Evolutionary conservation across 1,140 invertebrate genomes (phyloP).

Genomic region (Pogonus chalceus): DNA sequence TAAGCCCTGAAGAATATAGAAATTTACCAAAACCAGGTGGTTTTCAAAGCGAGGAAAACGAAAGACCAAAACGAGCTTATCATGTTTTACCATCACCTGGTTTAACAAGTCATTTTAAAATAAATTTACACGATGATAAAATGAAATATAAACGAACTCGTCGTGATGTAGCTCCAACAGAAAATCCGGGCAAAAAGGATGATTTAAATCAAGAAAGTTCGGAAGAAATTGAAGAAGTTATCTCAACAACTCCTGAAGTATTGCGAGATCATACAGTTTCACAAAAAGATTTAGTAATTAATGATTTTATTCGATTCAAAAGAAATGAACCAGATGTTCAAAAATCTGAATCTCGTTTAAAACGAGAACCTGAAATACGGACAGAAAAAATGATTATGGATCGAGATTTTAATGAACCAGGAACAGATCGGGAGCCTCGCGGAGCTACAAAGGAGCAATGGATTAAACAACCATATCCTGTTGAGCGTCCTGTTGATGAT

Average conservation of each 20-base stretch:
- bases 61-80: background rate
- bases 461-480: slow-evolving; percentile 27
- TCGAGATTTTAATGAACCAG: slow-evolving; percentile 13
- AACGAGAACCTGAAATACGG: slow-evolving; percentile 8
- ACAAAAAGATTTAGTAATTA: slow-evolving; percentile 18
- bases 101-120: background rate
- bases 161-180: no score
- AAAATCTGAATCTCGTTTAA: background rate
- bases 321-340: slow-evolving; percentile 9
- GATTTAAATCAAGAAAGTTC: background rate
- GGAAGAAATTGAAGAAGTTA: background rate
- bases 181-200: background rate
- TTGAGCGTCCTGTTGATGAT: slow-evolving; percentile 19
- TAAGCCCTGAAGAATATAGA: slow-evolving; percentile 4
- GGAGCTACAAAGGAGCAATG: slow-evolving; percentile 24
- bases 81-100: background rate
- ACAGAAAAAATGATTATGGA: slow-evolving; percentile 17
- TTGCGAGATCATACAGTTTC: background rate
- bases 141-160: no score
- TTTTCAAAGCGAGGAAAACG: slow-evolving; percentile 3
- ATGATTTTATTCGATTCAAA: slow-evolving; percentile 29
- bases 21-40: slow-evolving; percentile 14
- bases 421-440: slow-evolving; percentile 17
- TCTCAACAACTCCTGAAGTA: background rate
- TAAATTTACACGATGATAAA: background rate